These are phyloP conservation scores for Cyphomyrmex costatus DNA, from an alignment of 1,140 invertebrate genomes.

Conservation along the genomic window DNA sequence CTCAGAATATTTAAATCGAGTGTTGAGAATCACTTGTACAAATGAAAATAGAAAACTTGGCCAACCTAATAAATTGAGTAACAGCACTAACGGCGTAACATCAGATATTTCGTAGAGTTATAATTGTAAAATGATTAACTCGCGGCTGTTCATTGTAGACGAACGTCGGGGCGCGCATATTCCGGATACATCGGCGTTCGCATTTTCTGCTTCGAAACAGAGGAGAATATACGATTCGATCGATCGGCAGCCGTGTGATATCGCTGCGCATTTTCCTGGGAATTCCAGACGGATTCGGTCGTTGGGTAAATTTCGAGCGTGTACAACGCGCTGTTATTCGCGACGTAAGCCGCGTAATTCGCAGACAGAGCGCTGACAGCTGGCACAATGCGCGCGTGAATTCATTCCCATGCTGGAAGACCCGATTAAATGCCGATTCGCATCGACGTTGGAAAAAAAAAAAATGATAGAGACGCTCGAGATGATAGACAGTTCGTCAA, in stretches of 20 bases:
- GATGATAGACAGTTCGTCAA: constrained; percentile 3
- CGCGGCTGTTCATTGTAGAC: background rate
- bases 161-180: background rate
- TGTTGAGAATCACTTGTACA: too few species aligned
- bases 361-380: constrained; percentile 33
- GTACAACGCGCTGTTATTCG: constrained; percentile 21
- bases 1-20: too few species aligned
- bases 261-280: constrained; percentile 46
- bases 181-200: background rate
- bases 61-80: background rate
- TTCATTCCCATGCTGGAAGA: constrained; percentile 5
- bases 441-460: constrained; percentile 9
- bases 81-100: background rate
- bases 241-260: background rate
- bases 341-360: constrained; percentile 39
- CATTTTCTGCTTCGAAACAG: constrained; percentile 4
- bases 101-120: constrained; percentile 24
- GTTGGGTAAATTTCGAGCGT: constrained; percentile 28
- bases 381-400: constrained; percentile 12
- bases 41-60: too few species aligned
- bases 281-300: background rate
- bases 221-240: background rate
- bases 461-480: background rate
- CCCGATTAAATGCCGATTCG: constrained; percentile 16
- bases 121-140: constrained; percentile 30